phyloP scores from a whole-genome alignment of 1,140 invertebrate genomes.

The Neuroterus valhalla region DNA sequence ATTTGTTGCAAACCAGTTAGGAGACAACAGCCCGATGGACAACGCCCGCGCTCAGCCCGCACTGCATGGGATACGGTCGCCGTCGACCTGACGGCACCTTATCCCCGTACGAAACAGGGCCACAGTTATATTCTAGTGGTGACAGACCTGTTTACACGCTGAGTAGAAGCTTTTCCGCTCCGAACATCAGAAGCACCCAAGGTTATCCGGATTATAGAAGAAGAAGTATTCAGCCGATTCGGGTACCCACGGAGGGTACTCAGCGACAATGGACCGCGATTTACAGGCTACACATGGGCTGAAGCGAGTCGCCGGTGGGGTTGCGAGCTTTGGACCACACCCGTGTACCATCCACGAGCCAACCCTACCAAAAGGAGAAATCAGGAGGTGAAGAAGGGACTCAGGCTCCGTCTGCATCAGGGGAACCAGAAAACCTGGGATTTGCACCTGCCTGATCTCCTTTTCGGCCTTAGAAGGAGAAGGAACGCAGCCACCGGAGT shows the following conservation, averaged over 20 bases:
- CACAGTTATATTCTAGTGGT: neutral
- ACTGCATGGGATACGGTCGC: conserved; percentile 17
- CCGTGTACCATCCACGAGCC: conserved; percentile 51
- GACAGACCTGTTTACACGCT: neutral
- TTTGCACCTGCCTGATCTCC: neutral
- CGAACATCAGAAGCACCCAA: neutral
- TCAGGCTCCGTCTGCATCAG: neutral
- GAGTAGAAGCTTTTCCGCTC: neutral
- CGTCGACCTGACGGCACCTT: neutral
- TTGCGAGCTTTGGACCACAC: conserved; percentile 33
- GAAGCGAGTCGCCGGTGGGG: conserved; percentile 13
- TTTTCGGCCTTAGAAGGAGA: neutral
- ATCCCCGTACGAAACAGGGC: neutral
- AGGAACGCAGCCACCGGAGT: neutral
- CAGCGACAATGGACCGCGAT: conserved; percentile 50
- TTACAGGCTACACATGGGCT: conserved; percentile 36
- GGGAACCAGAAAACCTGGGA: neutral
- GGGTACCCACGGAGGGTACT: conserved; percentile 44
- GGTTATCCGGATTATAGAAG: conserved; percentile 37
- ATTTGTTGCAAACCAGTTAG: neutral
- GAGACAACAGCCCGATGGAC: neutral
- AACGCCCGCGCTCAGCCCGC: neutral
- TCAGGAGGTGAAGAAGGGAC: conserved; percentile 27
- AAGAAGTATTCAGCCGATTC: conserved; percentile 46
- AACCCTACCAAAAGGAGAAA: conserved; percentile 53